phyloP scores from a whole-genome alignment of 2,113 vertebrate species.

The Oncorhynchus tshawytscha region DNA sequence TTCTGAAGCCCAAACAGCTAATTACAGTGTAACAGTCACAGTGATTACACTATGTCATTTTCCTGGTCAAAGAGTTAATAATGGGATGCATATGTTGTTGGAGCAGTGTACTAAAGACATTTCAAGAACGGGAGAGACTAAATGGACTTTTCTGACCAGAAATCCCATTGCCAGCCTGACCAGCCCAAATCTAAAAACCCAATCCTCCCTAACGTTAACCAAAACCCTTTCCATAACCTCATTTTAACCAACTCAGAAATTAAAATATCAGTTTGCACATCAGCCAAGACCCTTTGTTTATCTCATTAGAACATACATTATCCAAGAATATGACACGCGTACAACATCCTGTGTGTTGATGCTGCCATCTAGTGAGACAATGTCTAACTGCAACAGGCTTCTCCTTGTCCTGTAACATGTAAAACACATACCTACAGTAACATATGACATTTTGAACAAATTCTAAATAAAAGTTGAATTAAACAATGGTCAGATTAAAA shows the following conservation, averaged over 20 bases:
- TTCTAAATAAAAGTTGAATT: no score
- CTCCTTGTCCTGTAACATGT: not conserved
- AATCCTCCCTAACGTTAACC: no score
- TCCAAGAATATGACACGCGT: not conserved
- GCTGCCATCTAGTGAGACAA: constrained; percentile 55
- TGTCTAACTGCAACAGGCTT: constrained; percentile 8
- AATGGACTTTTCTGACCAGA: no score
- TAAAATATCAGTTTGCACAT: not conserved
- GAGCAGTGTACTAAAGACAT: not conserved
- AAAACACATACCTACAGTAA: not conserved
- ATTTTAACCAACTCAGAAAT: no score
- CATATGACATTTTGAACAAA: no score
- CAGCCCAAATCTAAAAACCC: no score
- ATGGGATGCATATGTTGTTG: not conserved
- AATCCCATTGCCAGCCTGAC: no score
- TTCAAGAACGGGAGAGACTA: not conserved
- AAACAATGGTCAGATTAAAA: no score
- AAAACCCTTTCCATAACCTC: no score
- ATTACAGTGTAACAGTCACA: not conserved
- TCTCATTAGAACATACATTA: not conserved
- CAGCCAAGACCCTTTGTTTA: not conserved
- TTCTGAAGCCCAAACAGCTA: not conserved
- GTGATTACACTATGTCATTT: constrained; percentile 9
- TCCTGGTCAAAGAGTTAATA: not conserved
- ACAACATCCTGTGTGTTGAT: not conserved